Conservation (phyloP, 2,113 vertebrate genomes). For the Entelurus aequoreus region DNA sequence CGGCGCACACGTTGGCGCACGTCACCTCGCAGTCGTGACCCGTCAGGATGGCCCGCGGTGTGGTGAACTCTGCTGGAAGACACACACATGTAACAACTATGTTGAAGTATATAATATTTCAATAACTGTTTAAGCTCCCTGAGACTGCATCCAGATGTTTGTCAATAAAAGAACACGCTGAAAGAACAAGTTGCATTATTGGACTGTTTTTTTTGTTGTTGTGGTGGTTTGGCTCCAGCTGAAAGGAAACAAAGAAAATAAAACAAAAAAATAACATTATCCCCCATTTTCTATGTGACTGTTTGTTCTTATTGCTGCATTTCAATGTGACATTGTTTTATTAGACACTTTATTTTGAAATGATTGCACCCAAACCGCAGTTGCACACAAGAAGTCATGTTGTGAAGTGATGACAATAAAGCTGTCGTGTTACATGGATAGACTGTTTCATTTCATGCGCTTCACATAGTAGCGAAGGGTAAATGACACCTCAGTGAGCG, state of each 20-base stretch:
- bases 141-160: conserved; percentile 65
- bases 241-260: conserved; percentile 53
- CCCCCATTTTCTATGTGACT: not conserved
- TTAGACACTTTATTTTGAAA: not conserved
- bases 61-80: conserved; percentile 81
- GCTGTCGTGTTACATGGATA: too few species aligned
- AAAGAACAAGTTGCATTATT: conserved; percentile 15
- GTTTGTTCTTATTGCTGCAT: not conserved
- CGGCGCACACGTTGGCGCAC: conserved; percentile 88
- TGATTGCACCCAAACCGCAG: not conserved
- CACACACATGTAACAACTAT: conserved; percentile 8
- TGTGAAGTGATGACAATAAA: too few species aligned
- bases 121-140: not conserved
- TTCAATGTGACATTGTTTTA: not conserved
- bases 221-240: conserved; percentile 44
- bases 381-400: not conserved
- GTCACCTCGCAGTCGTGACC: conserved; percentile 95
- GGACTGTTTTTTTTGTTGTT: too few species aligned
- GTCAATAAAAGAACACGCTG: conserved; percentile 8
- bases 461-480: too few species aligned
- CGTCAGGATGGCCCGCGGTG: conserved; percentile 87
- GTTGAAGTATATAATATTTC: too few species aligned
- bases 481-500: too few species aligned
- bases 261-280: not conserved
- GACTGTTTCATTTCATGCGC: too few species aligned